Evolutionary conservation across 2,888 invertebrate genomes (phyloP).

Genomic region (Volucella zonaria): DNA sequence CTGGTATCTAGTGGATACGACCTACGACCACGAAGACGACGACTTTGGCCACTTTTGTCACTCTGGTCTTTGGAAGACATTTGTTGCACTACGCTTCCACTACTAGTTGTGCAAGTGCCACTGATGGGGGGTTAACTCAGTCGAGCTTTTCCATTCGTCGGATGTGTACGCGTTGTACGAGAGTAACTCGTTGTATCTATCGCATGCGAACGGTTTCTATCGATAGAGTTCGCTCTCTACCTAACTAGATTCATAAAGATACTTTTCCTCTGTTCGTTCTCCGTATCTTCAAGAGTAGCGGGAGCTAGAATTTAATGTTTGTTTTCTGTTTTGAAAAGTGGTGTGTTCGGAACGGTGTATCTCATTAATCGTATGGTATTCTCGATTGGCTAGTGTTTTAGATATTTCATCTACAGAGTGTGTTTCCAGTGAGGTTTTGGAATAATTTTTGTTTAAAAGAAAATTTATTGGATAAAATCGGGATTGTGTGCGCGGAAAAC

Average conservation of each 20-base stretch:
- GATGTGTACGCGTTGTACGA: constrained; percentile 71
- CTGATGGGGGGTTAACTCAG: constrained; percentile 64
- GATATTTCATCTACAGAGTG: constrained; percentile 60
- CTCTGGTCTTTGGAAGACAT: constrained; percentile 60
- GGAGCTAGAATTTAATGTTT: too few species aligned
- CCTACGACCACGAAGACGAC: constrained; percentile 26
- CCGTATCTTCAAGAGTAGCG: too few species aligned
- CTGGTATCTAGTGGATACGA: constrained; percentile 45
- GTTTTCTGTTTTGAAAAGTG: too few species aligned
- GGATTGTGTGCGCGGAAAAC: constrained; percentile 60
- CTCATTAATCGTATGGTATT: constrained; percentile 23
- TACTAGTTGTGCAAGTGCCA: constrained; percentile 62
- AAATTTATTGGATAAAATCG: constrained; percentile 11
- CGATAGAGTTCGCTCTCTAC: constrained; percentile 29
- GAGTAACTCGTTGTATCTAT: constrained; percentile 13
- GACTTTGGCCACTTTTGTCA: constrained; percentile 1
- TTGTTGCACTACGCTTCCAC: constrained; percentile 60
- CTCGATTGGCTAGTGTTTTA: constrained; percentile 44
- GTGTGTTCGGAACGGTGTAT: constrained; percentile 17
- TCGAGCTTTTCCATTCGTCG: constrained; percentile 74
- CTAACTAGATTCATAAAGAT: constrained; percentile 50
- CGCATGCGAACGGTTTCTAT: not conserved
- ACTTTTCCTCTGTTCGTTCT: constrained; percentile 25
- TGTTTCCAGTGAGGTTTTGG: constrained; percentile 21
- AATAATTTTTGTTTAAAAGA: constrained; percentile 9